Conservation (phyloP, 2,797 vertebrate genomes). For the Xiphorhynchus erythropygius region DNA sequence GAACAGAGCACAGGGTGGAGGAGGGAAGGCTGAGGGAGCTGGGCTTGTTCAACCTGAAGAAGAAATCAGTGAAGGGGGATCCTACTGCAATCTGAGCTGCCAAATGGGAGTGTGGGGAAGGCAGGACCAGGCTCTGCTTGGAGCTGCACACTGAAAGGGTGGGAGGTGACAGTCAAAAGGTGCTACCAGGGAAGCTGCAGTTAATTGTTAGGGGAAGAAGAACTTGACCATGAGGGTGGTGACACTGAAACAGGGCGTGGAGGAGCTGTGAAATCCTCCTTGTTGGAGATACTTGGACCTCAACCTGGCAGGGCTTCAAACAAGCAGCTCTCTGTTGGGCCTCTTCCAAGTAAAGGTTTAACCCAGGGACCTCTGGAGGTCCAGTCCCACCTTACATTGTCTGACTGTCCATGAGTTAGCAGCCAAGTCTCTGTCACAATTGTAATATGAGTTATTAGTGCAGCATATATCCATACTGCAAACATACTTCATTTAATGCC, state of each 20-base stretch:
- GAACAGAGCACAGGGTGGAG: no score
- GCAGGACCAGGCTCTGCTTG: not conserved
- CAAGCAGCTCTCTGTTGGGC: not conserved
- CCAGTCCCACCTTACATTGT: not conserved
- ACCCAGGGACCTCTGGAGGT: not conserved
- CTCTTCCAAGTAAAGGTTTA: not conserved
- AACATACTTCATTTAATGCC: not conserved
- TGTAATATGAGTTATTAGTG: not conserved
- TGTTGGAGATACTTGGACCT: not conserved
- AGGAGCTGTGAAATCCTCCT: not conserved
- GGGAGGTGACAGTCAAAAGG: not conserved
- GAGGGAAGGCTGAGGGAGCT: no score
- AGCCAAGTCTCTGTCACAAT: not conserved
- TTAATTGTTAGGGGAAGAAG: not conserved
- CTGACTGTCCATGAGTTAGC: not conserved
- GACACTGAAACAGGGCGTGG: not conserved
- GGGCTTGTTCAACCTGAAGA: no score
- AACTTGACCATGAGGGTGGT: accelerated
- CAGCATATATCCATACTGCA: not conserved
- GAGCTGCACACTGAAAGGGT: not conserved
- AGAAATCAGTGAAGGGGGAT: no score
- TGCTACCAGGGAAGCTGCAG: not conserved
- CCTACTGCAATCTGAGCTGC: not conserved
- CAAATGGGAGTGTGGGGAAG: not conserved
- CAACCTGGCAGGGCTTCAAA: not conserved